phyloP scores from a whole-genome alignment of 2,888 invertebrate genomes.

The Odiellus spinosus region DNA sequence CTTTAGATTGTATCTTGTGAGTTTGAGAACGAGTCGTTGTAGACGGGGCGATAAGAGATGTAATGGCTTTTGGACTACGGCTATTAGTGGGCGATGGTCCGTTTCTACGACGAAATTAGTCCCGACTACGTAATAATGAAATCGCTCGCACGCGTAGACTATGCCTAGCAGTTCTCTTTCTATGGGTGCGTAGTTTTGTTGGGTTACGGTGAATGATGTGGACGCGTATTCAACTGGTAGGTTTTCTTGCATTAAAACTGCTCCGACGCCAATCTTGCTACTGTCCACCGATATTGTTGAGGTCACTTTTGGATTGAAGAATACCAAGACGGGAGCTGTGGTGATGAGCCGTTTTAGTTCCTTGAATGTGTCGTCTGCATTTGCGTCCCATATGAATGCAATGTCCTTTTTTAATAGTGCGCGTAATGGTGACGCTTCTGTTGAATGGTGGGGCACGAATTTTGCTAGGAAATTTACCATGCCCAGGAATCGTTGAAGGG shows the following conservation, averaged over 20 bases:
- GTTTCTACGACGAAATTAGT: too few species aligned
- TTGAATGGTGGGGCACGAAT: not conserved
- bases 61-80: too few species aligned
- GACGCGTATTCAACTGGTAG: conserved; percentile 27
- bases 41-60: too few species aligned
- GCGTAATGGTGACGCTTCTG: not conserved
- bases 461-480: conserved; percentile 1
- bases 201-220: conserved; percentile 23
- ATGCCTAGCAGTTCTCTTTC: conserved; percentile 24
- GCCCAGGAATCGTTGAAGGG: conserved; percentile 4
- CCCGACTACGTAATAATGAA: too few species aligned
- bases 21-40: too few species aligned
- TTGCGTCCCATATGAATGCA: conserved; percentile 16
- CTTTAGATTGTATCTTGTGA: too few species aligned
- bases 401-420: not conserved
- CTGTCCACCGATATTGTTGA: conserved; percentile 24
- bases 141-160: too few species aligned
- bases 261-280: conserved; percentile 25
- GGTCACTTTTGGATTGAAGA: conserved; percentile 22
- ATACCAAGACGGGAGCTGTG: conserved; percentile 23
- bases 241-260: conserved; percentile 23
- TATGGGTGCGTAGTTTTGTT: conserved; percentile 27
- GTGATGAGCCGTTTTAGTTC: conserved; percentile 23
- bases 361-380: conserved; percentile 7
- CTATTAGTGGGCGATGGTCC: too few species aligned